Evolutionary conservation across 2,113 vertebrate species (phyloP).

Genomic region (Cryptomyrus ogoouensis): DNA sequence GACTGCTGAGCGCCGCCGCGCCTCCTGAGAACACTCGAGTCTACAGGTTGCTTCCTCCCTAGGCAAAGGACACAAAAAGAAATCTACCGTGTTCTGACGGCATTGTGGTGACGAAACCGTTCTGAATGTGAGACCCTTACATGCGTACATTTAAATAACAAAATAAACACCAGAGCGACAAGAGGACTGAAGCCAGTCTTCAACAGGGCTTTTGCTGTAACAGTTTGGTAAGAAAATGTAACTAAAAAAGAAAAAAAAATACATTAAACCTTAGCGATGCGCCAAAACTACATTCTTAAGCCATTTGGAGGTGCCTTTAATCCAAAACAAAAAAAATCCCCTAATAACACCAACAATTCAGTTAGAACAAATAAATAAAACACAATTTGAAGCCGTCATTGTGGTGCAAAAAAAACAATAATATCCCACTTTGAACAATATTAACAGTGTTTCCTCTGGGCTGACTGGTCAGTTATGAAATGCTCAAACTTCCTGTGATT

Average conservation of each 20-base stretch:
- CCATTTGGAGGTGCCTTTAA: constrained; percentile 71
- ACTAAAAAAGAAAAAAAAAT: constrained; percentile 59
- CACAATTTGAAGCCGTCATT: constrained; percentile 40
- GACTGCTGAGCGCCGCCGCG: too few species aligned
- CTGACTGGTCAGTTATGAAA: constrained; percentile 40
- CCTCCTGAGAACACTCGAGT: too few species aligned
- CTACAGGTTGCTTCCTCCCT: too few species aligned
- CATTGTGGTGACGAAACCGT: constrained; percentile 39
- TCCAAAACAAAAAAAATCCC: constrained; percentile 52
- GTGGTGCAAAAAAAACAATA: constrained; percentile 39
- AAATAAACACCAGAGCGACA: constrained; percentile 66
- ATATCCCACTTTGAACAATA: constrained; percentile 39
- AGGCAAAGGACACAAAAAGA: too few species aligned
- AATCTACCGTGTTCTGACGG: constrained; percentile 34
- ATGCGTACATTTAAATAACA: constrained; percentile 56
- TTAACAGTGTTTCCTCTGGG: constrained; percentile 42
- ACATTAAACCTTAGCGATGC: constrained; percentile 60
- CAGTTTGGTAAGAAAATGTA: constrained; percentile 36
- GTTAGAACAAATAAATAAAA: constrained; percentile 54
- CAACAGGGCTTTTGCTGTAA: constrained; percentile 8
- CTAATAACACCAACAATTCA: constrained; percentile 53
- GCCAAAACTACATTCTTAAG: constrained; percentile 88
- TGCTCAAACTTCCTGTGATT: constrained; percentile 36
- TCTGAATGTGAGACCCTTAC: constrained; percentile 59
- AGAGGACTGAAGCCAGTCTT: not conserved